Base-by-base conservation (phyloP, 2,888 invertebrate species). In the Pyrrhia umbra region DNA sequence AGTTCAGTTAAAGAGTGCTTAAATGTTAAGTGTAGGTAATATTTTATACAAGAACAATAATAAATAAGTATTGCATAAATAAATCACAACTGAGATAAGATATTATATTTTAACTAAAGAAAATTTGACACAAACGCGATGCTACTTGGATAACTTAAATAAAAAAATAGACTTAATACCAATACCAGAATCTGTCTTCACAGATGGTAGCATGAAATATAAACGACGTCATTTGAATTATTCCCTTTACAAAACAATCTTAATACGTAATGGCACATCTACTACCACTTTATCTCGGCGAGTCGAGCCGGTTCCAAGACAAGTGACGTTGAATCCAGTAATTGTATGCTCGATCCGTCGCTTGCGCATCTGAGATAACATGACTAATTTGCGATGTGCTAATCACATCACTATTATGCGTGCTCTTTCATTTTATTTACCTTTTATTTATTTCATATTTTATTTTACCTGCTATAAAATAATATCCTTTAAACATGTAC, bases 321-420 rank as follows among this genome's bases (percentile, higher is more conserved):
- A 74, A 80, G 81, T 83, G 85, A 85, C 73, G 84, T 81, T 72
- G 75, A 75, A 80, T 82, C 81, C 81, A 76, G 80, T 83, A 85
- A 85, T 82, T 84, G 82, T 84, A 82, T 80, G 81, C 80, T 78
- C 77, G 79, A 82, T 75, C 70, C 81, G 75, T 80, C 80, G 79
- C 80, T 77, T 64, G 85, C 79, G 77, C 80, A 84, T 83, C 82
- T 68, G 56, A 81, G 84, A 84, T 82, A 85, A 85, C 84, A 74
- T 77, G 83, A 87, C 85, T 88, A 88, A 90, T 89, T 88, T 85
- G 85, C 82, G 80, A 84, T 81, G 84, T 80, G 80, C 82, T 88
- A 86, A 88, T 88, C 82, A 85, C 77, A 70, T 74, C 68, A 77
- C 79, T 76, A 83, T 87, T 85, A 86, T 80, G 59, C 80, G 80